Evolutionary conservation across 2,797 vertebrate genomes (phyloP).

Genomic region (Loris lydekkerianus): DNA sequence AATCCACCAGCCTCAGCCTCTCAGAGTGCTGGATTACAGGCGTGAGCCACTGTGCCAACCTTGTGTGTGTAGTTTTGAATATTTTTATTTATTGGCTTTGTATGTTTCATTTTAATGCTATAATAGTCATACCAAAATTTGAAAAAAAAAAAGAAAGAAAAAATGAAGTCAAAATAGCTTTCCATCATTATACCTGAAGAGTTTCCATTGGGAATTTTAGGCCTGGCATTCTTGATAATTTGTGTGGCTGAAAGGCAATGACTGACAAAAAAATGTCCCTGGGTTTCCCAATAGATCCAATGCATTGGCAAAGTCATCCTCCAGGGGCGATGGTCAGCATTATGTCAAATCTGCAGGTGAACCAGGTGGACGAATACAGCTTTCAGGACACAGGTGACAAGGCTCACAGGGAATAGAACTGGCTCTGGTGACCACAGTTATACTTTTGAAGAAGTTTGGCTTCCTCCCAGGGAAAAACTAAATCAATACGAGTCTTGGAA

Average conservation of each 20-base stretch:
- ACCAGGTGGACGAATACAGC: background rate
- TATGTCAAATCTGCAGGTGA: background rate
- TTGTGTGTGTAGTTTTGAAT: background rate
- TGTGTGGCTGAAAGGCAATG: background rate
- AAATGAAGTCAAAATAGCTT: background rate
- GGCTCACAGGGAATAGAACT: too few relatives aligned
- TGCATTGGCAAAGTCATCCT: background rate
- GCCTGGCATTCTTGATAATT: background rate
- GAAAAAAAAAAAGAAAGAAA: too few relatives aligned
- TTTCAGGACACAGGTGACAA: background rate
- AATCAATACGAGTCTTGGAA: background rate
- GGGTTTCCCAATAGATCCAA: background rate
- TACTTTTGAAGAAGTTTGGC: background rate
- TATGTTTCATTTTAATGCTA: background rate
- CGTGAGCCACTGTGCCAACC: too few relatives aligned
- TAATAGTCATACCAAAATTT: background rate
- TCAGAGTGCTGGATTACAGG: too few relatives aligned
- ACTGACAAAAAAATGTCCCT: too few relatives aligned
- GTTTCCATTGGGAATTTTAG: background rate
- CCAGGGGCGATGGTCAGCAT: background rate
- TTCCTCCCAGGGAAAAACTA: background rate
- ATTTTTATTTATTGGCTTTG: background rate
- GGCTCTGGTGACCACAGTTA: background rate
- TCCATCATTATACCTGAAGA: background rate
- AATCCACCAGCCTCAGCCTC: too few relatives aligned